These are phyloP conservation scores for Coreoperca whiteheadi DNA, from an alignment of 2,113 vertebrate species.

Conservation along the genomic window DNA sequence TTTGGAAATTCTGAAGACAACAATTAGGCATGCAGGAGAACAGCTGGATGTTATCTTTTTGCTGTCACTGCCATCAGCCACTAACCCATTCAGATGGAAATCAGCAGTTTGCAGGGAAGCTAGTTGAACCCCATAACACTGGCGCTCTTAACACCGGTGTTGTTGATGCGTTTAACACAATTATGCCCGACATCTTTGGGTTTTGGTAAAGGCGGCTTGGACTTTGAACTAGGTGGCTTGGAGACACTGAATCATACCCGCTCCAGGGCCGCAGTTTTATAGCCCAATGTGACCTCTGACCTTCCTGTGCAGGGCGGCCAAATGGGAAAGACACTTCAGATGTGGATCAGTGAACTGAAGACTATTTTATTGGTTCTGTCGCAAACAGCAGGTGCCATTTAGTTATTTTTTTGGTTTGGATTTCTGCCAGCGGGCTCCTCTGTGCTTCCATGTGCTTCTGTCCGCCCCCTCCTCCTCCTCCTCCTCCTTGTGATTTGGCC, in stretches of 20 bases:
- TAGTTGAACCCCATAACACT: neutral
- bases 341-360: neutral
- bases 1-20: neutral
- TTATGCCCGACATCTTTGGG: neutral
- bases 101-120: neutral
- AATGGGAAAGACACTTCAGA: neutral
- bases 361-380: neutral
- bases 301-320: neutral
- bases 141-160: neutral
- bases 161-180: neutral
- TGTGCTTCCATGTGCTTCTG: neutral
- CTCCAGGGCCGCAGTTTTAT: neutral
- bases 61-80: neutral
- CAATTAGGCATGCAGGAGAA: neutral
- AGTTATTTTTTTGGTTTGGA: neutral
- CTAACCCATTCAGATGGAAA: neutral
- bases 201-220: neutral
- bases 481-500: conserved; percentile 34
- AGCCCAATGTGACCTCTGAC: neutral
- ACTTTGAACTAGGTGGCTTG: too few relatives aligned
- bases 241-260: neutral
- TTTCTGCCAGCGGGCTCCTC: neutral
- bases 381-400: conserved; percentile 19
- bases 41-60: neutral
- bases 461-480: neutral